Percentiles rank a stretch among this genome's conserved stretches.
Evolutionary conservation across 2,113 vertebrate species (phyloP).

Genomic region (Anolis carolinensis): DNA sequence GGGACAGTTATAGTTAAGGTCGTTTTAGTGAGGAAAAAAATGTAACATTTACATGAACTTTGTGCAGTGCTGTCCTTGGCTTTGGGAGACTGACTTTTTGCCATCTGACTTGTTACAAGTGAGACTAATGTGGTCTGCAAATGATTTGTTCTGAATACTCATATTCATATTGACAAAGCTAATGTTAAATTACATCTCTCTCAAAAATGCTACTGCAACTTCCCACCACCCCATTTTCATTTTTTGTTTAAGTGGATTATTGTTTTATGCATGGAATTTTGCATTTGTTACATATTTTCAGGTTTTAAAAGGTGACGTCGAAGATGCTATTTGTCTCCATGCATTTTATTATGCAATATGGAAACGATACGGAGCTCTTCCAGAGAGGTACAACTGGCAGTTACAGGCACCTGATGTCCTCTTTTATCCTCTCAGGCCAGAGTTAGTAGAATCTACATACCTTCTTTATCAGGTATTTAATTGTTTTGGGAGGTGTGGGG

Average conservation of each 20-base stretch:
- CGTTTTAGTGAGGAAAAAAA: no score
- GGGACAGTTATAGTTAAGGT: background rate
- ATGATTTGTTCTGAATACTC: no score
- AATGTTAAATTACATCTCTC: no score
- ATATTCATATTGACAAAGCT: no score
- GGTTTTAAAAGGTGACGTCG: constrained; percentile 95
- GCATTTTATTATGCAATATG: constrained; percentile 99
- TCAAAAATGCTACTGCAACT: background rate
- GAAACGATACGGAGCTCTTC: constrained; percentile 95
- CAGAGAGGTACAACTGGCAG: constrained; percentile 98
- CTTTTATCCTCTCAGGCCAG: constrained; percentile 94
- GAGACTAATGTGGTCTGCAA: background rate
- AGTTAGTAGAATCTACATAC: constrained; percentile 96
- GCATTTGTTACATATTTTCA: constrained; percentile 49
- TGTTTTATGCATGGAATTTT: fast-evolving
- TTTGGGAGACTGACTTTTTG: background rate
- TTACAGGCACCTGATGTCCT: constrained; percentile 94
- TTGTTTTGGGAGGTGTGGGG: no score
- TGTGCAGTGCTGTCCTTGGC: background rate
- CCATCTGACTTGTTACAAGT: background rate
- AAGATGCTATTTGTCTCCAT: constrained; percentile 97
- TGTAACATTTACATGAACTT: background rate
- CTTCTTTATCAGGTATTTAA: constrained; percentile 92
- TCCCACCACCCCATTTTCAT: no score
- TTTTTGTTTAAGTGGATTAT: no score